Conservation (phyloP, 92 coral and sea anemone species). For the Parazoanthus swiftii region DNA sequence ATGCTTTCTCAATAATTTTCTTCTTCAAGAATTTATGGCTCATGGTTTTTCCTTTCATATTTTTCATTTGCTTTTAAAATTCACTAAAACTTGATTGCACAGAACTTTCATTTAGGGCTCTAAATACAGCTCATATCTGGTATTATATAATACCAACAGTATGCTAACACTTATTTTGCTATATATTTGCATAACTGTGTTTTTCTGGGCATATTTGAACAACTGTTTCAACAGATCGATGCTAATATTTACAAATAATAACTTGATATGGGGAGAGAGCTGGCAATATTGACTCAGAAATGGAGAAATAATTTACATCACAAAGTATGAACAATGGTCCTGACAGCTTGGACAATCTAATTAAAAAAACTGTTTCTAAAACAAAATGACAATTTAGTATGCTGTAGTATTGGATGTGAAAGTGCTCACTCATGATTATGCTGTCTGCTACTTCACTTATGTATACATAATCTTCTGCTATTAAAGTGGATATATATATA, state of each 20-base stretch:
- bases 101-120: no score
- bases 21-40: no score
- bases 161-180: not conserved
- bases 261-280: conserved; percentile 16
- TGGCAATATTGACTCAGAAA: conserved; percentile 16
- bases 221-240: not conserved
- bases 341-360: conserved; percentile 11
- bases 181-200: conserved; percentile 15
- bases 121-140: not conserved
- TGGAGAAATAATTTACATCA: conserved; percentile 13
- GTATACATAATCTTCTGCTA: not conserved
- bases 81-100: not conserved
- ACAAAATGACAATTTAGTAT: conserved; percentile 23
- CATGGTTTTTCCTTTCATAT: no score
- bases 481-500: no score
- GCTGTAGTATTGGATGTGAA: not conserved
- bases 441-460: not conserved
- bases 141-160: not conserved
- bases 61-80: no score
- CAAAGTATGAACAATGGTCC: not conserved
- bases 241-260: conserved; percentile 19
- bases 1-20: no score
- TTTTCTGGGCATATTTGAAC: not conserved
- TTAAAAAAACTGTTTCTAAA: not conserved
- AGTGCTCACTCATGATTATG: not conserved